Base-by-base conservation (phyloP, 2,888 invertebrate species). In the Anodontia alba region DNA sequence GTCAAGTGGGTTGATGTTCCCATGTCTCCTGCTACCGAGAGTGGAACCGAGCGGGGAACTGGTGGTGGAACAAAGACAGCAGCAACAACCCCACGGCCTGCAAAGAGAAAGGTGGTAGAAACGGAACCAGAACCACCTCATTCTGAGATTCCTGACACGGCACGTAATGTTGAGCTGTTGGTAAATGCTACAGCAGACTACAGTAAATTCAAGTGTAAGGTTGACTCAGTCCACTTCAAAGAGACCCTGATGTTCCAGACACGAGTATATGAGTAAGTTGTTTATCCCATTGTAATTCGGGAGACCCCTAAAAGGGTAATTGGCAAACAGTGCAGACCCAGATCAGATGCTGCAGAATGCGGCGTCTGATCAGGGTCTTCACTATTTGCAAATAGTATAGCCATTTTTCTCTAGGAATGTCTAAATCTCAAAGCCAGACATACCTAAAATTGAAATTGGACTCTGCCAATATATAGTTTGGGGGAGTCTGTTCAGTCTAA, bases 221-320 rank as follows among this genome's bases (percentile, higher is more conserved):
- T 89, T 15, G 91, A 93, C n/a, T 83, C 83, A 10, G 87, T 95
- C 43, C 85, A 90, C 83, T 95, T 94, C 90, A 91, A 91, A 73
- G 94, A 94, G 76, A 95, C 94, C 0, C 92, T 94, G 43, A 94
- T 95, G 93, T 94, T 94, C 87, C 94, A 94, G 90, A 94, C 93
- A 0, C 86, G 94, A 80, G 90, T 93, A 0, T 94, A 90, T 88
- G 92, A 93, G 94, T 94, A 87, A 92, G 93, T 92, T 20, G 54
- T 46, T 12, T 38, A 38, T n/a, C n/a, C n/a, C n/a, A n/a, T n/a
- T n/a, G n/a, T n/a, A n/a, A n/a, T n/a, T n/a, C n/a, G n/a, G n/a
- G n/a, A n/a, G n/a, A n/a, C n/a, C n/a, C n/a, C n/a, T n/a, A n/a
- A n/a, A n/a, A n/a, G n/a, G n/a, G n/a, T n/a, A n/a, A n/a, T n/a